Conservation (phyloP, 92 coral and sea anemone species). For the Palythoa grandis region DNA sequence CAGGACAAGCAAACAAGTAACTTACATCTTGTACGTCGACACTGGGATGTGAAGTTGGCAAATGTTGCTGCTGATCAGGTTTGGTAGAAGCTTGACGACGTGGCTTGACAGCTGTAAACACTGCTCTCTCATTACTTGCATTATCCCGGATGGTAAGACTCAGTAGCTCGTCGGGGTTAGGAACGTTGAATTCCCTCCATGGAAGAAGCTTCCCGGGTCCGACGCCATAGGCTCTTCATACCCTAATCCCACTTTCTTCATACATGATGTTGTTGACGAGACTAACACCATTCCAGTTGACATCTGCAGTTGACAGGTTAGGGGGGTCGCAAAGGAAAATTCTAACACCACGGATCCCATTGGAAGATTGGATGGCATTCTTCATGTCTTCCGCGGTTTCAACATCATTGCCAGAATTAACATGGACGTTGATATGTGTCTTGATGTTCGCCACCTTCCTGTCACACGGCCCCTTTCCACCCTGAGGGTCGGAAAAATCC, state of each 20-base stretch:
- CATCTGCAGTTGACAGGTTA: neutral
- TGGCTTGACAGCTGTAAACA: conserved; percentile 23
- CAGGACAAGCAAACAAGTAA: conserved; percentile 61
- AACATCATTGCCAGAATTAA: conserved; percentile 28
- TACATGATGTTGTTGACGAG: conserved; percentile 19
- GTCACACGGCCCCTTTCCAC: conserved; percentile 39
- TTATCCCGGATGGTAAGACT: conserved; percentile 31
- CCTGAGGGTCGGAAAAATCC: conserved; percentile 44
- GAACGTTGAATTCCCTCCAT: conserved; percentile 31
- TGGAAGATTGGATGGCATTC: conserved; percentile 19
- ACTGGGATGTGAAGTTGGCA: neutral
- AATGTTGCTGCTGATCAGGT: conserved; percentile 7
- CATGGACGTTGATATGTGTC: conserved; percentile 20
- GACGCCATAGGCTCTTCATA: conserved; percentile 30
- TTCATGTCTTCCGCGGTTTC: conserved; percentile 27
- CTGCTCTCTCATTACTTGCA: conserved; percentile 12
- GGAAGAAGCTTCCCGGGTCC: conserved; percentile 32
- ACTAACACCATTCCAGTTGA: conserved; percentile 32
- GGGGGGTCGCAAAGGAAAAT: conserved; percentile 34
- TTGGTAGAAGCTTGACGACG: conserved; percentile 34
- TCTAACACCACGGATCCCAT: conserved; percentile 25
- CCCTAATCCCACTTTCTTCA: conserved; percentile 33
- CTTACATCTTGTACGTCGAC: conserved; percentile 12
- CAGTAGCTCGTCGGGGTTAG: conserved; percentile 19
- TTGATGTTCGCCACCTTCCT: conserved; percentile 29